Base-by-base conservation (phyloP, 2,888 invertebrate species). In the Beris morrisii region DNA sequence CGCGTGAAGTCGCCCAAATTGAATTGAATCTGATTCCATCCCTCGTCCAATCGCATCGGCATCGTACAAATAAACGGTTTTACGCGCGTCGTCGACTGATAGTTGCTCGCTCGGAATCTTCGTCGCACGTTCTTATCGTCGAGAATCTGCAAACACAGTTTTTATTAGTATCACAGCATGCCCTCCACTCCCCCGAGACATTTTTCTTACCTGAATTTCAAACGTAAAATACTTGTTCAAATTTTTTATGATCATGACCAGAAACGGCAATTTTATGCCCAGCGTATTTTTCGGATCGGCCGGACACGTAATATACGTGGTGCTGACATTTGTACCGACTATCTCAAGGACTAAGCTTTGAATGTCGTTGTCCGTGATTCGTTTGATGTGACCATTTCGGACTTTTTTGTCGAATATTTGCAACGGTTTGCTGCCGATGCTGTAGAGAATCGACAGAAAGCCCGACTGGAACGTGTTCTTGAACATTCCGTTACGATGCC, bases 1-100 rank as follows among this genome's bases (percentile, higher is more conserved):
- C 93, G 84, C 5, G 94, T 95, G 79, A 97, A 96, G 81, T 97
- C 96, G 4, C 93, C 92, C 71, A 97, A 84, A 82, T 97, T 96
- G 78, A 97, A 96, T 79, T 96, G 95, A 72, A 97, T 93, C 81
- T 91, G 89, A 77, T 95, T 95, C 96, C 96, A 96, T 44, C 97
- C 97, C 75, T 95, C 93, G 74, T 95, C 93, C 69, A 97, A 83
- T 66, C 95, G 84, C 89, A 97, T 92, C 0, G 97, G 97, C 95
- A 97, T 96, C 7, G 95, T 95, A 75, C 96, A 96, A 74, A 97
- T 97, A 78, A 97, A 97, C 12, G 96, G 95, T 78, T 95, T 94
- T 9, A 97, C 93, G 74, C 95, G 83, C 1, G 96, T 97, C n/a
- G 93, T 93, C 45, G 94, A 95, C 77, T 97, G 95, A 81, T 95